Conservation (phyloP, 2,797 vertebrate genomes). For the Ctenosaura bakeri region DNA sequence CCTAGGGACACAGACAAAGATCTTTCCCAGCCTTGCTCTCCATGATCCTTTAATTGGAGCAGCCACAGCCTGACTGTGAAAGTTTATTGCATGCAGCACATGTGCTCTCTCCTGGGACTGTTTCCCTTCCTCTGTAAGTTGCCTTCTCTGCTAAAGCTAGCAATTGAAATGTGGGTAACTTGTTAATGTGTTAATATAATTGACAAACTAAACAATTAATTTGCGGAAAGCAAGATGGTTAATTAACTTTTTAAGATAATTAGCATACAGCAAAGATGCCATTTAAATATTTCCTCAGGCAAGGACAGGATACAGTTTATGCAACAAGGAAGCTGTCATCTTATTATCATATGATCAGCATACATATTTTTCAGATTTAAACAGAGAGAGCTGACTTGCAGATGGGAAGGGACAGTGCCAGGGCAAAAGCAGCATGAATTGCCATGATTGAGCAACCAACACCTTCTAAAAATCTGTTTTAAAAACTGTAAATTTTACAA, state of each 20-base stretch:
- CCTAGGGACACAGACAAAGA: background rate
- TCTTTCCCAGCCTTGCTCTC: background rate
- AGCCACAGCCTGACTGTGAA: background rate
- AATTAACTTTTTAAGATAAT: background rate
- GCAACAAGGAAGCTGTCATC: background rate
- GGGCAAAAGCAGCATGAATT: too few relatives aligned
- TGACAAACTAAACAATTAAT: background rate
- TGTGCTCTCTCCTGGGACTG: background rate
- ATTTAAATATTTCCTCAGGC: background rate
- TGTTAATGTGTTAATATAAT: background rate
- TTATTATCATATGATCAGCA: too few relatives aligned
- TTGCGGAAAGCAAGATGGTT: background rate
- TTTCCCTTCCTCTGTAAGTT: background rate
- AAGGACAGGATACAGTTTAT: background rate
- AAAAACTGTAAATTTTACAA: too few relatives aligned
- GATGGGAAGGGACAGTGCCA: too few relatives aligned
- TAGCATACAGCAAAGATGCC: background rate
- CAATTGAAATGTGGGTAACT: background rate
- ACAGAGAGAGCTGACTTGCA: too few relatives aligned
- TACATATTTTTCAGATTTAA: too few relatives aligned
- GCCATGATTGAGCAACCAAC: too few relatives aligned
- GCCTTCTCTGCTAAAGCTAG: background rate
- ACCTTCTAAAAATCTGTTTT: too few relatives aligned
- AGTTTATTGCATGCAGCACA: background rate
- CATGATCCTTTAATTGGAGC: background rate